Evolutionary conservation across 1,140 invertebrate species (phyloP).

Genomic region (Platyscapa corneri): DNA sequence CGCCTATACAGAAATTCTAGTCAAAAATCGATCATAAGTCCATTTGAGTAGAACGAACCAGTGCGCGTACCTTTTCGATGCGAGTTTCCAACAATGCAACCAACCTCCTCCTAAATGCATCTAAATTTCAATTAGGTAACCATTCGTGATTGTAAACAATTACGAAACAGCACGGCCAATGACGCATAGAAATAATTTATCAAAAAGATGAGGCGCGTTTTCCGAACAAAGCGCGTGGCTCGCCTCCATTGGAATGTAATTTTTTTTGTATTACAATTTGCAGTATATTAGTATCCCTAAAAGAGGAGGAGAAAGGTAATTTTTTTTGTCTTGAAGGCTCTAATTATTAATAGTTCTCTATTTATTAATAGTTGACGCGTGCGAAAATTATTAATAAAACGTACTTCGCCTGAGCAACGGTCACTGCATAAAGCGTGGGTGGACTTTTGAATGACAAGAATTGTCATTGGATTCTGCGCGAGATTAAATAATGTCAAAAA

Average conservation of each 20-base stretch:
- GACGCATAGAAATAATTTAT: background rate
- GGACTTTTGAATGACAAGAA: too few relatives aligned
- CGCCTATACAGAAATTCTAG: background rate
- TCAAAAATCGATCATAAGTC: conserved; percentile 38
- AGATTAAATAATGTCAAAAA: too few relatives aligned
- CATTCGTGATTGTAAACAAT: background rate
- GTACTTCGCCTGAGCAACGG: too few relatives aligned
- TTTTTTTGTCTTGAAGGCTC: too few relatives aligned
- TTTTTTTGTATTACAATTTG: background rate
- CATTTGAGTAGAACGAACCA: conserved; percentile 4
- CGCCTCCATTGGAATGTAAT: background rate
- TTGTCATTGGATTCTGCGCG: too few relatives aligned
- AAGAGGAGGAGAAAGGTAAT: too few relatives aligned
- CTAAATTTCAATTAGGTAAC: background rate
- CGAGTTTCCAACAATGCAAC: background rate
- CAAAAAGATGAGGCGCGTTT: background rate
- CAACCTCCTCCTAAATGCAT: background rate
- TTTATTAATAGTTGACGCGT: too few relatives aligned
- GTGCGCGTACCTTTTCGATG: conserved; percentile 2
- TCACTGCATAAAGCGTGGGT: too few relatives aligned
- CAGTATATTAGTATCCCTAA: background rate
- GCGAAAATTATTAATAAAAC: too few relatives aligned
- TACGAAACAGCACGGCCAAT: background rate
- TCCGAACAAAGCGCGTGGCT: background rate
- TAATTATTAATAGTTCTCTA: too few relatives aligned